Conservation (phyloP, 2,797 vertebrate species). For the Melanogrammus aeglefinus region DNA sequence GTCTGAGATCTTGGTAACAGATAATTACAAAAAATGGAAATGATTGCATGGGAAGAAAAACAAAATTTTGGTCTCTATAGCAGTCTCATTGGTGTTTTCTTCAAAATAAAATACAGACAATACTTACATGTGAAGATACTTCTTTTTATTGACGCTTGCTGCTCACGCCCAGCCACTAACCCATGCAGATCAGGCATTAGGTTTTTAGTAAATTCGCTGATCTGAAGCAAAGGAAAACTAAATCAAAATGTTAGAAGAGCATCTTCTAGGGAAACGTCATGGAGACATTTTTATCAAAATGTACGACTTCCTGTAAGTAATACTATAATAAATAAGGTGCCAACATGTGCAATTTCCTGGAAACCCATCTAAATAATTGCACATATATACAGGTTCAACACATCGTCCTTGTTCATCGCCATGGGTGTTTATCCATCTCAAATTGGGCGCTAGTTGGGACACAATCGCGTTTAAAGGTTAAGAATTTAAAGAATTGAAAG, state of each 20-base stretch:
- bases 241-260: neutral
- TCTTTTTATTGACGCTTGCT: neutral
- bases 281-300: neutral
- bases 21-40: conserved; percentile 8
- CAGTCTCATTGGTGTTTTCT: conserved; percentile 26
- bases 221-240: neutral
- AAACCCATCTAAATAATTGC: conserved; percentile 32
- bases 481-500: neutral
- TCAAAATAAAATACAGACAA: neutral
- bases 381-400: neutral
- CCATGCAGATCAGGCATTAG: neutral
- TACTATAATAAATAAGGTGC: neutral
- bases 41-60: conserved; percentile 1
- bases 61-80: conserved; percentile 23
- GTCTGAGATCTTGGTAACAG: conserved; percentile 11
- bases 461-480: conserved; percentile 8
- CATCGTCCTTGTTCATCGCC: too few relatives aligned
- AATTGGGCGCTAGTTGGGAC: neutral
- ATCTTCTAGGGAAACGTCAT: neutral
- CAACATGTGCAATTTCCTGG: neutral
- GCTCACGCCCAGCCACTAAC: neutral
- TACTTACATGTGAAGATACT: neutral
- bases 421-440: neutral
- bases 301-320: neutral
- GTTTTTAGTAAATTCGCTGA: neutral